Conservation (phyloP, 2,113 vertebrate species). For the Propithecus coquereli region DNA sequence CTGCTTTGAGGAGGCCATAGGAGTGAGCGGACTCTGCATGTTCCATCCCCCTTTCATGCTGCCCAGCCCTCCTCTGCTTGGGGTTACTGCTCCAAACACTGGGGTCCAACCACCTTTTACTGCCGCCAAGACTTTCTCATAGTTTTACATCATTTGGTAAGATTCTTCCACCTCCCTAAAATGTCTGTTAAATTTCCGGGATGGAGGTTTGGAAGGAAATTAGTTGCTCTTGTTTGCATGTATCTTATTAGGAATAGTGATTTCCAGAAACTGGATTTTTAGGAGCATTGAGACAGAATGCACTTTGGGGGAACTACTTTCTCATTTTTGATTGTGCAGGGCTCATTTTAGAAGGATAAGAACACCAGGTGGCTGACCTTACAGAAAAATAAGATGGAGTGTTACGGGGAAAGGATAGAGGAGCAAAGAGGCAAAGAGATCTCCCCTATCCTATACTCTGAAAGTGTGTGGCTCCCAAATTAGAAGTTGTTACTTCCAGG, state of each 20-base stretch:
- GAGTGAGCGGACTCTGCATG: not conserved
- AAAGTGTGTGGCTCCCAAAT: not conserved
- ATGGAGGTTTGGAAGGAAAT: not conserved
- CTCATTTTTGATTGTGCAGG: not conserved
- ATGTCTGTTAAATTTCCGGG: not conserved
- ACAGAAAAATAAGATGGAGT: not conserved
- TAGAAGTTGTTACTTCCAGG: not conserved
- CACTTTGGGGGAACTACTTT: not conserved
- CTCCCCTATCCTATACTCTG: not conserved
- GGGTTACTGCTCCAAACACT: not conserved
- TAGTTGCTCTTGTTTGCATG: not conserved
- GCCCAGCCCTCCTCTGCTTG: not conserved
- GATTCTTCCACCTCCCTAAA: not conserved
- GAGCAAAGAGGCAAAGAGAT: not conserved
- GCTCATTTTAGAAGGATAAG: not conserved
- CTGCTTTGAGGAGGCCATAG: not conserved
- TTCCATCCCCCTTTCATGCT: too few species aligned
- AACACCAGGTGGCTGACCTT: not conserved
- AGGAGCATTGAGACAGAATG: not conserved
- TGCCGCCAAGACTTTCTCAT: not conserved
- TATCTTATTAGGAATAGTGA: not conserved
- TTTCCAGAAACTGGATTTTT: conserved; percentile 10
- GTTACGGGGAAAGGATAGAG: not conserved
- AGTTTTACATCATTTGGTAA: not conserved
- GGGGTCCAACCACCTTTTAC: not conserved